Evolutionary conservation across 2,888 invertebrate genomes (phyloP).

Genomic region (Auanema freiburgensis): DNA sequence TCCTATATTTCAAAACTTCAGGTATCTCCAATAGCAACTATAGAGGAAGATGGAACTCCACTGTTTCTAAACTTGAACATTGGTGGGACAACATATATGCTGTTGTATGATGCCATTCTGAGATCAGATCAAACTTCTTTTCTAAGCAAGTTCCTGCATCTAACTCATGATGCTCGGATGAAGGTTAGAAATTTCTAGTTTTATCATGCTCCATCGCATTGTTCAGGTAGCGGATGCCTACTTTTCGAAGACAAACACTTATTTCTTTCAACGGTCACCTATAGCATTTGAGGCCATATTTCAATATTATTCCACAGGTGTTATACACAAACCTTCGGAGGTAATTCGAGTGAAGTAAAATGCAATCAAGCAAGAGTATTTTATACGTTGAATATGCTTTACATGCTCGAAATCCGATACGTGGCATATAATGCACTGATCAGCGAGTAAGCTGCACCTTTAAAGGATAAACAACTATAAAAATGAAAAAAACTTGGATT

Average conservation of each 20-base stretch:
- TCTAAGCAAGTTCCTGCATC: conserved; percentile 59
- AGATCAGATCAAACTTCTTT: conserved; percentile 58
- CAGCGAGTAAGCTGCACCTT: no score
- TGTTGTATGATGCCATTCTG: conserved; percentile 58
- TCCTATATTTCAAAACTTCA: conserved; percentile 13
- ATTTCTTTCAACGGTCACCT: conserved; percentile 62
- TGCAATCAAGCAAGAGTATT: no score
- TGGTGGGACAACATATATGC: conserved; percentile 56
- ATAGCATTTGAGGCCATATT: conserved; percentile 58
- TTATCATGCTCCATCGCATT: conserved; percentile 10
- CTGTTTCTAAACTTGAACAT: conserved; percentile 58
- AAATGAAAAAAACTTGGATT: no score
- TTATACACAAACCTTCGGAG: conserved; percentile 61
- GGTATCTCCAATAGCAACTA: conserved; percentile 38
- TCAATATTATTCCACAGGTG: conserved; percentile 63
- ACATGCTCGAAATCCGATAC: no score
- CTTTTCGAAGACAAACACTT: conserved; percentile 55
- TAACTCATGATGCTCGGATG: conserved; percentile 55
- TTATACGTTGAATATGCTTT: no score
- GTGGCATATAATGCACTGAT: no score
- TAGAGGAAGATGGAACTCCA: conserved; percentile 45
- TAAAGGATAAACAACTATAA: no score
- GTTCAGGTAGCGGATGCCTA: conserved; percentile 60
- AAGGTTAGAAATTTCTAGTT: conserved; percentile 40
- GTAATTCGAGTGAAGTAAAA: conserved; percentile 17